Evolutionary conservation across 2,888 invertebrate genomes (phyloP).

Genomic region (Yponomeuta evonymella): DNA sequence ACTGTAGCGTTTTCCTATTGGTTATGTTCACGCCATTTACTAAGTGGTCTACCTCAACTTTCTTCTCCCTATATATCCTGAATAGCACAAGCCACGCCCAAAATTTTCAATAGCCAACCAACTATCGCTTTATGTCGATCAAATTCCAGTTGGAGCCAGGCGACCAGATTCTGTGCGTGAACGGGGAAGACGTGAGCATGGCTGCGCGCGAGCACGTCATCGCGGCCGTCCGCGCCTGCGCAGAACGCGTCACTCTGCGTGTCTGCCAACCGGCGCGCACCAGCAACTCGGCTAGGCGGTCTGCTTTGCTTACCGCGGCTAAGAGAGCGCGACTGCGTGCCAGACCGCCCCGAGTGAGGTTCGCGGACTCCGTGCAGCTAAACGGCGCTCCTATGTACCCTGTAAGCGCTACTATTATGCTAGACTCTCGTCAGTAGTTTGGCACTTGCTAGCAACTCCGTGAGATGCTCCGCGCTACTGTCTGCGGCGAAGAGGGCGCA

Average conservation of each 20-base stretch:
- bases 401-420: slow-evolving; percentile 61
- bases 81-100: no score
- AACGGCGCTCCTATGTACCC: slow-evolving; percentile 90
- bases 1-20: no score
- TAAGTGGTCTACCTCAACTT: no score
- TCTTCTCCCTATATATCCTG: no score
- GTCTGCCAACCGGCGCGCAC: slow-evolving; percentile 88
- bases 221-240: slow-evolving; percentile 88
- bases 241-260: slow-evolving; percentile 82
- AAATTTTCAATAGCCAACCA: not conserved
- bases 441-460: slow-evolving; percentile 70
- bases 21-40: no score
- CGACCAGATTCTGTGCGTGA: slow-evolving; percentile 92
- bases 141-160: slow-evolving; percentile 84
- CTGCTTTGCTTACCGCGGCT: slow-evolving; percentile 90
- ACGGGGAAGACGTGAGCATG: slow-evolving; percentile 91
- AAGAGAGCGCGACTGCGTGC: slow-evolving; percentile 88
- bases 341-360: slow-evolving; percentile 89
- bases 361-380: slow-evolving; percentile 91
- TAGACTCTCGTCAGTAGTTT: not conserved
- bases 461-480: slow-evolving; percentile 87
- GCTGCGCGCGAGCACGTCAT: slow-evolving; percentile 94
- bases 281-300: slow-evolving; percentile 79
- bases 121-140: slow-evolving; percentile 1
- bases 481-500: slow-evolving; percentile 92